Evolutionary conservation across 2,888 invertebrate species (phyloP), one percentile per base, ranked within the genome.

Genomic region (Ceraclea dissimilis): DNA sequence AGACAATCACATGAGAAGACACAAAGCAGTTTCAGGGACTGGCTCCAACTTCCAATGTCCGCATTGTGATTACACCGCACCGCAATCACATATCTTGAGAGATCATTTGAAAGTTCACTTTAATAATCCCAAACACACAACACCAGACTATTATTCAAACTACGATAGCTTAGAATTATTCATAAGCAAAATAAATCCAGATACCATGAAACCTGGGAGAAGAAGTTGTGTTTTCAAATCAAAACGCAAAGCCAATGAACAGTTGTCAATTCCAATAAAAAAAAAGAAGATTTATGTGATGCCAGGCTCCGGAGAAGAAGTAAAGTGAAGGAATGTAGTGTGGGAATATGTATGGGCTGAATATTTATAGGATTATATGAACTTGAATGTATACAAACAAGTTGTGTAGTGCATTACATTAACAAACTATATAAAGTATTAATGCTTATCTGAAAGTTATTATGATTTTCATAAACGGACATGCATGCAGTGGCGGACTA

Each of bases 41-140:
- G 82, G 81, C 62, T 78, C 76, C 60, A 82, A 84, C 65, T 82
- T 56, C 31, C 52, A 82, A 62, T 93, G 93, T 71, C 82, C 85
- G 19, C 86, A 87, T 69, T 93, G 93, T 70, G 90, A 91, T 72
- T 88, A 88, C 69, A 85, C 86, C 20, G 87, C 87, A 21, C 80
- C 84, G 2, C 87, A 88, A 65, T 82, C 83, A 56, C 83, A 86
- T 66, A 82, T 87, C 63, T 74, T 92, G 33, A 80, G 85, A 44
- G 91, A 91, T 65, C 93, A 93, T 70, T 78, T 84, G 43, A 85
- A 87, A 67, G 76, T 89, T 52, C 93, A 93, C 70, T 90, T 92
- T 67, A 71, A 72, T 64, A 76, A 76, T 56, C 79, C 78, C 65
- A 82, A 81, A 67, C 72, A 71, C 57, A 67, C 77, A 33, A 74